Evolutionary conservation across 2,797 vertebrate genomes (phyloP), one percentile per base, ranked within the genome.

Genomic region (Enteromius paludinosus): DNA sequence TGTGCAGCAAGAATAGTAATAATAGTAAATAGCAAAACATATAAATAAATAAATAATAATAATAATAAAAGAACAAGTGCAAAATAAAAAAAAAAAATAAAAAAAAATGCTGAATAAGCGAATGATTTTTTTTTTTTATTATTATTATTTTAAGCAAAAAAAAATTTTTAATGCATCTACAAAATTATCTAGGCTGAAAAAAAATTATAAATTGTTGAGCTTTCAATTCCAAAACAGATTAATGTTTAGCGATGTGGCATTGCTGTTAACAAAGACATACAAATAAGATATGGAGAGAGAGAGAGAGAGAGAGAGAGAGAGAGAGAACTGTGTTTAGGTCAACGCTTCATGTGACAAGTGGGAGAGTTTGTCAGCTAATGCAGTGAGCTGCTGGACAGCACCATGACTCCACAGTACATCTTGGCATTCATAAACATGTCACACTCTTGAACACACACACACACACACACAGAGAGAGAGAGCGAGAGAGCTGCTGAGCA

Each of bases 321-420:
- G n/a, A 56, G 56, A 33, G 15, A 62, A 30, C 83, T 4, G 62
- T 84, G 11, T n/a, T 73, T 84, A 87, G 88, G 89, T 87, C 91
- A 92, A 82, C 82, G 84, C 72, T 71, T 61, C 14, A 23, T 72
- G 80, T 79, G 86, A 86, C 86, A 89, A 88, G 85, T 83, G 90
- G 88, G 74, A 66, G 86, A 86, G 86, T 0, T 2, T 78, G 82
- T 88, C 59, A 84, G 89, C 86, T 89, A 88, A 91, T 79, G 74
- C 30, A 75, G 85, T 85, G 86, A 80, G 47, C 65, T 84, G 83
- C 86, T 62, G 83, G 65, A 77, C 87, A 89, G 82, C 85, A 15
- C 4, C 6, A 23, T 81, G 77, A 78, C 79, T 7, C 56, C 54
- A 74, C 64, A 82, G 83, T 68, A 82, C 81, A 78, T 52, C 74